Conservation (phyloP, 2,797 vertebrate species). For the Coendou prehensilis region DNA sequence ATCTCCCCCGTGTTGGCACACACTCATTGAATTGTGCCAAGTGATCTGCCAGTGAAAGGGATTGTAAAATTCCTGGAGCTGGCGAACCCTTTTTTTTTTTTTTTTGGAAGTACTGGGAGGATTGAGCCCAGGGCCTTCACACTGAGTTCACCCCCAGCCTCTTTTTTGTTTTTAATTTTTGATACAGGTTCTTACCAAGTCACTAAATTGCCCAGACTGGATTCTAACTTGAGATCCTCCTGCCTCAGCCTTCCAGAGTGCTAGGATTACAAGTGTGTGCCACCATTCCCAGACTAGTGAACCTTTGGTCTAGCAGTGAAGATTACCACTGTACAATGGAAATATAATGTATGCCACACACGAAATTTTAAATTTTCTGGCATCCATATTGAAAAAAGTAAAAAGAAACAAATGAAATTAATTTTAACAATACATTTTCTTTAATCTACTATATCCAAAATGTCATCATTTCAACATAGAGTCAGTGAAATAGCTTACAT, state of each 20-base stretch:
- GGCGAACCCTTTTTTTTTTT: neutral
- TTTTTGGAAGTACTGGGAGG: neutral
- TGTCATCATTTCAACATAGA: neutral
- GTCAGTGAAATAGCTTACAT: neutral
- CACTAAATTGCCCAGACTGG: neutral
- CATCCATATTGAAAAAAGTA: neutral
- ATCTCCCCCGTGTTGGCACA: neutral
- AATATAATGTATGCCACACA: neutral
- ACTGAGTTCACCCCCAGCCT: neutral
- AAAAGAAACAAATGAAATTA: constrained; percentile 18
- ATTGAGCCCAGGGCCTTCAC: neutral
- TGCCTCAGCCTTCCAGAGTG: neutral
- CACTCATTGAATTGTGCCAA: constrained; percentile 20
- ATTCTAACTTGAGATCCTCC: neutral
- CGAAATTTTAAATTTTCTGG: neutral
- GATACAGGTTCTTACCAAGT: neutral
- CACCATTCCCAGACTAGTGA: neutral
- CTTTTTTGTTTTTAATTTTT: neutral
- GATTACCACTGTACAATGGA: neutral
- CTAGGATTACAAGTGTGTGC: neutral
- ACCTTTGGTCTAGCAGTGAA: constrained; percentile 15
- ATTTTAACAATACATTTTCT: constrained; percentile 34
- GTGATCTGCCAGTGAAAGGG: constrained; percentile 30
- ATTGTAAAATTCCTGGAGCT: neutral
- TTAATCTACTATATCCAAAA: neutral